A percentile compares a stretch with the other conserved stretches of the same genome.
These are phyloP conservation scores for Passer domesticus DNA, from an alignment of 2,113 vertebrate species.

Conservation along the genomic window DNA sequence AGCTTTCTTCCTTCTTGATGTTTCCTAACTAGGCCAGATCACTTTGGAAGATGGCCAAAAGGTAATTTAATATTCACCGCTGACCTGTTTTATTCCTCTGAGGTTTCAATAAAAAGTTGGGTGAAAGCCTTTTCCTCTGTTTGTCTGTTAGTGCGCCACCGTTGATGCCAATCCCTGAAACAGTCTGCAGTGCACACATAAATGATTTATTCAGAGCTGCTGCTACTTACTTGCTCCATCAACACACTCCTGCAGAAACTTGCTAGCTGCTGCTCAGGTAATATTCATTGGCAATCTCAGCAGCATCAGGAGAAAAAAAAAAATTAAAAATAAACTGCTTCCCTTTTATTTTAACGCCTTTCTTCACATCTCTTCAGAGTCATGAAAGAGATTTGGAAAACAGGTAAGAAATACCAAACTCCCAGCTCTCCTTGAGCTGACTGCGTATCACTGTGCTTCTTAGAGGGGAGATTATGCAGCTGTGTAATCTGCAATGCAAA, in stretches of 20 bases:
- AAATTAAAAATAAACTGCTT: not conserved
- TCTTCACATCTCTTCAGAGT: not conserved
- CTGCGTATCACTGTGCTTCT: not conserved
- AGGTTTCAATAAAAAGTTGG: constrained; percentile 74
- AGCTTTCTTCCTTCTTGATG: constrained; percentile 71
- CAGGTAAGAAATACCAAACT: not conserved
- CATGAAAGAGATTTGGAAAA: constrained; percentile 22
- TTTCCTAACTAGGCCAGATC: constrained; percentile 78
- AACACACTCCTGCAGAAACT: constrained; percentile 45
- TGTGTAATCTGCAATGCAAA: constrained; percentile 31
- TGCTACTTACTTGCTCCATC: constrained; percentile 56
- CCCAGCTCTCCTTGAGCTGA: not conserved
- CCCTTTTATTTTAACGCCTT: constrained; percentile 3
- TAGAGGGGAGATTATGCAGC: constrained; percentile 16
- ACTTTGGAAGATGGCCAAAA: constrained; percentile 74
- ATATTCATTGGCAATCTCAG: constrained; percentile 5
- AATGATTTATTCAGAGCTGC: constrained; percentile 70
- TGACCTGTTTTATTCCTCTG: constrained; percentile 77
- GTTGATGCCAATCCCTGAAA: constrained; percentile 56
- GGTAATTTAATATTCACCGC: constrained; percentile 76
- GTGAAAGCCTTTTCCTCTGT: constrained; percentile 70
- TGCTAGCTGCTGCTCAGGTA: constrained; percentile 40
- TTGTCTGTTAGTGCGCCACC: constrained; percentile 58
- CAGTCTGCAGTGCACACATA: constrained; percentile 58
- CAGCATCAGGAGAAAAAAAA: not conserved